Conservation (phyloP, 2,888 invertebrate genomes). For the Drosophila atroscutellata region DNA sequence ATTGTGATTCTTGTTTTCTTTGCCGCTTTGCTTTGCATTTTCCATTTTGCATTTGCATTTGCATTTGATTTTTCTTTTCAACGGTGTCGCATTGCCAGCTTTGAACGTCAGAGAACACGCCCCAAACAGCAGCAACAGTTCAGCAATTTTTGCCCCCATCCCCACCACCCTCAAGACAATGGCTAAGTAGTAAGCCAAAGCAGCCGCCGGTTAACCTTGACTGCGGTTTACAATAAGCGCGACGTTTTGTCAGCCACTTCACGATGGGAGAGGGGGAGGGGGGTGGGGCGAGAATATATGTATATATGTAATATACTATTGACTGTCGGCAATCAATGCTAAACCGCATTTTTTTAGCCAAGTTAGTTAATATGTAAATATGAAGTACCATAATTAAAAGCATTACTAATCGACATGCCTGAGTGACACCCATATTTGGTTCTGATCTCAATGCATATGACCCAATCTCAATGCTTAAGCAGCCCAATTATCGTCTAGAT, state of each 20-base stretch:
- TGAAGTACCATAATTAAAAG: background rate
- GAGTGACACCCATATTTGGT: conserved; percentile 21
- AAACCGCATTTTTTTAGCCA: conserved; percentile 65
- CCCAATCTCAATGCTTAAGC: background rate
- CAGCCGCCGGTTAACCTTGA: conserved; percentile 66
- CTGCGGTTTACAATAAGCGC: conserved; percentile 60
- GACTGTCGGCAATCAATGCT: conserved; percentile 42
- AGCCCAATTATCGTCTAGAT: conserved; percentile 18
- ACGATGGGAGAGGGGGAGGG: background rate
- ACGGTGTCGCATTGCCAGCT: conserved; percentile 45
- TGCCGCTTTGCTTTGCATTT: background rate
- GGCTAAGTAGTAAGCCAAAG: conserved; percentile 31
- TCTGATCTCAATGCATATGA: background rate
- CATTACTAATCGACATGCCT: conserved; percentile 30
- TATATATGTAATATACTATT: background rate
- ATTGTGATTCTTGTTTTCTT: conserved; percentile 15
- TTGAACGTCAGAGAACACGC: conserved; percentile 19
- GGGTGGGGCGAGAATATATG: no score
- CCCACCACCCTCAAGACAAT: conserved; percentile 36
- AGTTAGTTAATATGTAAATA: conserved; percentile 38
- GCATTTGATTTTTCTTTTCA: conserved; percentile 36
- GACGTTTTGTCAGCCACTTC: background rate
- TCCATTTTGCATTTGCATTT: conserved; percentile 5
- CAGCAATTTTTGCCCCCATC: background rate
- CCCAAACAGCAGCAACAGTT: conserved; percentile 2